Conservation (phyloP, 2,797 vertebrate genomes). For the Columba guinea region DNA sequence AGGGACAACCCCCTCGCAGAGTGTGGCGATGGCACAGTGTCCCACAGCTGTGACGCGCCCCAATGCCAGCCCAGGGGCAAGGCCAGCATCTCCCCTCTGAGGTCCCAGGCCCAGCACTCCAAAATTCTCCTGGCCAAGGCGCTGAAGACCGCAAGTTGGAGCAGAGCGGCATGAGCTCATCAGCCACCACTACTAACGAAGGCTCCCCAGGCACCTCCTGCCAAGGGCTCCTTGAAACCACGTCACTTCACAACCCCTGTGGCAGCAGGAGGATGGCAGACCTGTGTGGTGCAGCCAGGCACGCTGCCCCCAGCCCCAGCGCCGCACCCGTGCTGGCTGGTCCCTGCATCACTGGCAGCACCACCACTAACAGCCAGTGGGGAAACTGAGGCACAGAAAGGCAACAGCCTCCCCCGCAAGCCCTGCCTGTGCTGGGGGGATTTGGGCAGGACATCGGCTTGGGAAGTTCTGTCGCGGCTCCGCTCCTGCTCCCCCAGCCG, state of each 20-base stretch:
- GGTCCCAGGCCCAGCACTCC: neutral
- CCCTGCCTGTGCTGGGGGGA: neutral
- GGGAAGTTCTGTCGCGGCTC: neutral
- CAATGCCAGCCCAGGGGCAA: rapidly evolving
- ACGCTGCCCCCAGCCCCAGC: neutral
- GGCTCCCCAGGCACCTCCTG: neutral
- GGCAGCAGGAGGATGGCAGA: neutral
- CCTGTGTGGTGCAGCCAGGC: neutral
- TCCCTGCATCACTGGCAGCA: neutral
- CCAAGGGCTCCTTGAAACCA: neutral
- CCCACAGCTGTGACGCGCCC: rapidly evolving
- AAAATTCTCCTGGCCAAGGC: neutral
- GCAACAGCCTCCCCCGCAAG: neutral
- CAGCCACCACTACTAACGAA: rapidly evolving
- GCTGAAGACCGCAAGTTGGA: neutral
- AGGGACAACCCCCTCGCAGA: rapidly evolving
- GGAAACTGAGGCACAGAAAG: neutral
- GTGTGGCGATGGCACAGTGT: rapidly evolving
- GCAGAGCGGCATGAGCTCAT: neutral
- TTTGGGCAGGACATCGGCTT: neutral
- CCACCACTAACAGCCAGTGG: rapidly evolving
- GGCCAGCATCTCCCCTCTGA: neutral
- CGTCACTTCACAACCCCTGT: rapidly evolving
- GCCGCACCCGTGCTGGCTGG: rapidly evolving
- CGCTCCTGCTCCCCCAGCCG: rapidly evolving